Conservation (phyloP, 1,140 invertebrate genomes). For the Papilio polyxenes region DNA sequence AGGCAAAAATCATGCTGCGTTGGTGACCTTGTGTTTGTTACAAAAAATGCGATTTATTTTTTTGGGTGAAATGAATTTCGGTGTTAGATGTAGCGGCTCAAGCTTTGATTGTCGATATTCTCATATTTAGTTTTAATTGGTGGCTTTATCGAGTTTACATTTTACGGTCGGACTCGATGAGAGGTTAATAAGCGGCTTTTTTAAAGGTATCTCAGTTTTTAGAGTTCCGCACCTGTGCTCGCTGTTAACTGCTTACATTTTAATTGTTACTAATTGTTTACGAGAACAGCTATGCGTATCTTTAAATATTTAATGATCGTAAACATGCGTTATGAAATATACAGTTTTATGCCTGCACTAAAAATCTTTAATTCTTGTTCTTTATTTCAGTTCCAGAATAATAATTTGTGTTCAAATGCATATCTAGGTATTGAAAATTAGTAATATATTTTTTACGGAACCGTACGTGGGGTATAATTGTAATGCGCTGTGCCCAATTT, state of each 20-base stretch:
- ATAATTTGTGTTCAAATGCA: background rate
- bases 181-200: conserved; percentile 80
- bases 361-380: background rate
- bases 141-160: conserved; percentile 81
- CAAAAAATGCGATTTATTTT: conserved; percentile 78
- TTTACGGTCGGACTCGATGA: conserved; percentile 80
- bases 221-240: conserved; percentile 61
- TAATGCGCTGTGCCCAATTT: conserved; percentile 78
- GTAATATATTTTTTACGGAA: conserved; percentile 70
- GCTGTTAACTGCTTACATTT: conserved; percentile 28
- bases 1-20: conserved; percentile 76
- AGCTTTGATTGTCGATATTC: conserved; percentile 79
- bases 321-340: background rate
- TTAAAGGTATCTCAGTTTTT: conserved; percentile 78
- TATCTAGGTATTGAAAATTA: conserved; percentile 15
- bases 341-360: background rate
- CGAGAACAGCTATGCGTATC: background rate
- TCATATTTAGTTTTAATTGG: conserved; percentile 81
- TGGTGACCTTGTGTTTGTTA: conserved; percentile 70
- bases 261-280: conserved; percentile 20
- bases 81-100: conserved; percentile 77
- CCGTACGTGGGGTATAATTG: conserved; percentile 72
- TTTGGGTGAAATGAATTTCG: conserved; percentile 68
- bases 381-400: background rate
- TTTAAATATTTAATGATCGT: background rate